phyloP scores from a whole-genome alignment of 2,888 invertebrate genomes.

The Leptura quadrifasciata region DNA sequence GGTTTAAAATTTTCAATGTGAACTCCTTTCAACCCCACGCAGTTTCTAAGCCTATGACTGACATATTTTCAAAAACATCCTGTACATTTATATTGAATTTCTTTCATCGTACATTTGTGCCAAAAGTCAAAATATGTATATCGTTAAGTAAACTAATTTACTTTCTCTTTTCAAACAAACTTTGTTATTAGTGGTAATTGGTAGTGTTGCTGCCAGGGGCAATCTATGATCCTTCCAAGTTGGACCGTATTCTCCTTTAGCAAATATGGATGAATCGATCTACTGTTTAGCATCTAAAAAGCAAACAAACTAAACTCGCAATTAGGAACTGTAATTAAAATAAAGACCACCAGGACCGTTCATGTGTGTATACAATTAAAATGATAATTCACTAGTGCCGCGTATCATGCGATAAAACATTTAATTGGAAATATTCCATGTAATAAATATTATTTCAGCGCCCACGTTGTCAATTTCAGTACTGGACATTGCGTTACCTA shows the following conservation, averaged over 20 bases:
- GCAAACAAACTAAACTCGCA: neutral
- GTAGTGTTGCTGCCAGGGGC: neutral
- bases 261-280: neutral
- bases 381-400: neutral
- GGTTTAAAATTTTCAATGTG: no score
- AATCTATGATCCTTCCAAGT: neutral
- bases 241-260: neutral
- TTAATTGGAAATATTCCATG: neutral
- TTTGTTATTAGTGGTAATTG: neutral
- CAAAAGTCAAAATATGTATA: no score
- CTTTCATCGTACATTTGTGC: no score
- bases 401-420: neutral
- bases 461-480: neutral
- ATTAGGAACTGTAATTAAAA: neutral
- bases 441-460: neutral
- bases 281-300: neutral
- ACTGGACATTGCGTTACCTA: no score
- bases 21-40: no score
- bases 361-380: slow-evolving; percentile 2
- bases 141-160: no score
- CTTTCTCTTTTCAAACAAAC: no score
- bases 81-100: no score
- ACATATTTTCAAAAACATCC: no score
- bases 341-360: neutral
- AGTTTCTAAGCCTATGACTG: no score